Evolutionary conservation across 2,113 vertebrate genomes (phyloP).

Genomic region (Rhea pennata): DNA sequence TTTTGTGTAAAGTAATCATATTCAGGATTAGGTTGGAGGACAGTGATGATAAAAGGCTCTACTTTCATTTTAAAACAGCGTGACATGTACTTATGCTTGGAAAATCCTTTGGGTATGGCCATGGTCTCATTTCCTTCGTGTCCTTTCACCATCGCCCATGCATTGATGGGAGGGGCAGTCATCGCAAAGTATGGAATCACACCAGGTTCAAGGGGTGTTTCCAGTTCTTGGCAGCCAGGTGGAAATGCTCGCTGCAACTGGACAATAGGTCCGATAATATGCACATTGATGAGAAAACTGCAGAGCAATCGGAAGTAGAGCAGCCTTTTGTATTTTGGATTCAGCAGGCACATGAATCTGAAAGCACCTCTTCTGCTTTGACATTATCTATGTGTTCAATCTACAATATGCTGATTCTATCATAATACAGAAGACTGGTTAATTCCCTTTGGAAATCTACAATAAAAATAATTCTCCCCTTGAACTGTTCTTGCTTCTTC

Average conservation of each 20-base stretch:
- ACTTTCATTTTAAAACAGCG: background rate
- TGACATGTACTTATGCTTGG: background rate
- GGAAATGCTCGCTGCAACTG: constrained; percentile 48
- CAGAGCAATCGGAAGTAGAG: constrained; percentile 66
- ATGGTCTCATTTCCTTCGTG: constrained; percentile 14
- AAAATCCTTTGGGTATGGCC: background rate
- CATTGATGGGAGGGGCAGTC: background rate
- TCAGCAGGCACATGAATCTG: constrained; percentile 70
- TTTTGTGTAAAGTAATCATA: constrained; percentile 2
- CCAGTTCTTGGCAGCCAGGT: constrained; percentile 48
- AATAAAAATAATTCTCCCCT: constrained; percentile 89
- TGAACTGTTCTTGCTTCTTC: constrained; percentile 83
- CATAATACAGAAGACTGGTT: constrained; percentile 92
- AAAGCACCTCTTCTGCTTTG: constrained; percentile 72
- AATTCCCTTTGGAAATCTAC: constrained; percentile 85
- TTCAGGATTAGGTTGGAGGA: constrained; percentile 5
- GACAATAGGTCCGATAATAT: constrained; percentile 58
- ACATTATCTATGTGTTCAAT: constrained; percentile 85
- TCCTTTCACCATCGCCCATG: background rate
- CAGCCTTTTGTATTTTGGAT: constrained; percentile 75
- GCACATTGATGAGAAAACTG: constrained; percentile 67
- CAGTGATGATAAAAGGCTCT: background rate
- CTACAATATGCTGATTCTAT: constrained; percentile 92
- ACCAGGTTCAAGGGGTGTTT: constrained; percentile 50
- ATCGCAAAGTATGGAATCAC: constrained; percentile 28